Evolutionary conservation across 2,888 invertebrate species (phyloP).

Genomic region (Glaucopsyche alexis): DNA sequence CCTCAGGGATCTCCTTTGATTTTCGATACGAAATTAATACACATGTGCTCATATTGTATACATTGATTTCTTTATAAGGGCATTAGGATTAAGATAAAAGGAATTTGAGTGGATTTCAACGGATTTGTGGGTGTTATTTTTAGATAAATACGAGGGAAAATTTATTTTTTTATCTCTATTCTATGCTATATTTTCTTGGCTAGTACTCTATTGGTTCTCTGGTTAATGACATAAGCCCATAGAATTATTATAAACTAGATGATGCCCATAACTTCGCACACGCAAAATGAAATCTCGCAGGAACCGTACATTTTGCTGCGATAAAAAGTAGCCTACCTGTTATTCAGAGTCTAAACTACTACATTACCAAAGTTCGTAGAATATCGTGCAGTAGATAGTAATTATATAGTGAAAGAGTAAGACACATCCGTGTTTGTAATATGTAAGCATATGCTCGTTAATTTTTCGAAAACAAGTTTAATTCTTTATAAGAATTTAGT

Average conservation of each 20-base stretch:
- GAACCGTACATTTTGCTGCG: no score
- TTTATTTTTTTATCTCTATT: conserved; percentile 9
- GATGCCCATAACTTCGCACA: no score
- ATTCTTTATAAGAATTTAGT: no score
- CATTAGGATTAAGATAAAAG: conserved; percentile 28
- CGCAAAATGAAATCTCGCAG: no score
- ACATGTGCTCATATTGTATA: conserved; percentile 36
- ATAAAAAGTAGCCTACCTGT: no score
- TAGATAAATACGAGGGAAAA: conserved; percentile 23
- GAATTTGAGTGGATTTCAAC: conserved; percentile 14
- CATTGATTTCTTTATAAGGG: conserved; percentile 27
- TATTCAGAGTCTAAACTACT: no score
- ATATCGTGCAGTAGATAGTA: not conserved
- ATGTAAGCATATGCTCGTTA: no score
- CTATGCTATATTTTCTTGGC: not conserved
- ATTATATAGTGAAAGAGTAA: not conserved
- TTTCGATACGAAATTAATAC: conserved; percentile 73
- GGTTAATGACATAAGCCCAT: no score
- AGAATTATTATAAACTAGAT: not conserved
- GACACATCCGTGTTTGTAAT: not conserved
- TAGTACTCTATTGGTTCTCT: not conserved
- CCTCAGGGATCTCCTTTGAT: conserved; percentile 73
- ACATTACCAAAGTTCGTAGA: not conserved
- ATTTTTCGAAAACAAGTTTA: no score
- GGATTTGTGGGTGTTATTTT: conserved; percentile 5